Conservation (phyloP, 2,797 vertebrate genomes). For the Chaetodon trifasciatus region DNA sequence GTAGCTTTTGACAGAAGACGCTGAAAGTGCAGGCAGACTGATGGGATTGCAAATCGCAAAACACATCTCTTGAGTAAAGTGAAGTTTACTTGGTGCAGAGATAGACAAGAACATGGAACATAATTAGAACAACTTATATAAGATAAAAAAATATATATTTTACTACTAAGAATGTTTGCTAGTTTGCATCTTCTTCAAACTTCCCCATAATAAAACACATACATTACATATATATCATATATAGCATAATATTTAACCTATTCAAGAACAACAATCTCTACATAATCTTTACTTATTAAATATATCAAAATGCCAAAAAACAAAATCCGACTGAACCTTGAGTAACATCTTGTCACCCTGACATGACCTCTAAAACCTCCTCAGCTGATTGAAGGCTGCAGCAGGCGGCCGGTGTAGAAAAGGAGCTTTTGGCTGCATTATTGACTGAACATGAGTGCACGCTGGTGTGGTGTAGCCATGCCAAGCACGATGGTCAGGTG, state of each 20-base stretch:
- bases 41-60: not conserved
- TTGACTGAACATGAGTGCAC: not conserved
- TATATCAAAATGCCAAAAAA: not conserved
- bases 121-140: not conserved
- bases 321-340: not conserved
- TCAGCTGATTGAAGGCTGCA: not conserved
- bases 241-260: not conserved
- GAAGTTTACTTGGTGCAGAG: not conserved
- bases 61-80: not conserved
- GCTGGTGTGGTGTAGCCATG: not conserved
- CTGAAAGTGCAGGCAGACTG: not conserved
- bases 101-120: not conserved
- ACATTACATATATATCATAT: not conserved
- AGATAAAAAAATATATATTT: too few relatives aligned
- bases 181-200: not conserved
- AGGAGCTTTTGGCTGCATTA: not conserved
- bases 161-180: too few relatives aligned
- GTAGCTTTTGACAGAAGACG: not conserved
- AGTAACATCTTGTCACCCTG: not conserved
- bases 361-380: not conserved
- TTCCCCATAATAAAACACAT: not conserved
- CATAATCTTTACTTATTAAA: not conserved
- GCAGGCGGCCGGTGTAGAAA: not conserved
- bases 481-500: not conserved
- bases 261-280: not conserved